Evolutionary conservation across 1,140 invertebrate genomes (phyloP).

Genomic region (Apocrypta bakeri): DNA sequence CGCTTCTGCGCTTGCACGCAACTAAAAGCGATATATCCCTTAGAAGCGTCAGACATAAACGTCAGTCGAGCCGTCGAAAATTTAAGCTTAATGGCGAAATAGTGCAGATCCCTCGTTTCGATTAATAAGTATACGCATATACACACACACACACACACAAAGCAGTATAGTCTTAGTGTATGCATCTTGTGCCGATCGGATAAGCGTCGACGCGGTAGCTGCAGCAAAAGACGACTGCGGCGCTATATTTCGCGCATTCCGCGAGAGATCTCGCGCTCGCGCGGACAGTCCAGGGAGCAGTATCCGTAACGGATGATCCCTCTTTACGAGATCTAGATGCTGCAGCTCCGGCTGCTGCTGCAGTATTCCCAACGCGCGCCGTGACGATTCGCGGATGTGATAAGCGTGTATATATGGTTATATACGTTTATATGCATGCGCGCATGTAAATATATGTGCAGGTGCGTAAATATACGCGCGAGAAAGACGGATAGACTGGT

Average conservation of each 20-base stretch:
- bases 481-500: neutral
- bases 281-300: conserved; percentile 27
- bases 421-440: neutral
- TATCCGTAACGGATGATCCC: conserved; percentile 48
- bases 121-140: conserved; percentile 37
- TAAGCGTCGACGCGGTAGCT: conserved; percentile 20
- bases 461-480: conserved; percentile 51
- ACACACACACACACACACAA: no score
- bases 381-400: neutral
- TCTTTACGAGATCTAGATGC: conserved; percentile 43
- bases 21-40: conserved; percentile 24
- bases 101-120: conserved; percentile 18
- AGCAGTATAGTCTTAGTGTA: no score
- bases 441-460: conserved; percentile 39
- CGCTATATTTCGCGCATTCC: conserved; percentile 55
- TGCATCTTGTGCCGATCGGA: conserved; percentile 31
- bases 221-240: conserved; percentile 32
- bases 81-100: conserved; percentile 30
- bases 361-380: neutral
- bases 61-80: conserved; percentile 15
- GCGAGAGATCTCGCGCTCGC: conserved; percentile 3
- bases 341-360: neutral
- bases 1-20: neutral
- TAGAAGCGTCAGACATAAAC: neutral
- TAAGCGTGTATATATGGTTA: neutral